phyloP scores from a whole-genome alignment of 1,140 invertebrate genomes.

The Temnothorax longispinosus region DNA sequence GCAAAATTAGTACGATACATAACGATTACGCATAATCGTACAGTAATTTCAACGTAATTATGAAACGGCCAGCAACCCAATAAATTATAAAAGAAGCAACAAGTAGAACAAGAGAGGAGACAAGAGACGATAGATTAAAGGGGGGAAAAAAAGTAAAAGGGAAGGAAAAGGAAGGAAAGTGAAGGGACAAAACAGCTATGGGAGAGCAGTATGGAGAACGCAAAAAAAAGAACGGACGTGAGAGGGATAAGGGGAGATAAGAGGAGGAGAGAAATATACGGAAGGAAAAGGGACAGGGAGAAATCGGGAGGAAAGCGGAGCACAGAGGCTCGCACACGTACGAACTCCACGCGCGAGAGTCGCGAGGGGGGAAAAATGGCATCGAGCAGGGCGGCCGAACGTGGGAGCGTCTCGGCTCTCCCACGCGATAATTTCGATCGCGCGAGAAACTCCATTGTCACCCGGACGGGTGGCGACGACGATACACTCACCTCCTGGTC shows the following conservation, averaged over 20 bases:
- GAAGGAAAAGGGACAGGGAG: background rate
- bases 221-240: background rate
- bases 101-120: conserved; percentile 4
- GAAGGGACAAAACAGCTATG: background rate
- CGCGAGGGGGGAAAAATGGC: conserved; percentile 25
- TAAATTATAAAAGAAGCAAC: conserved; percentile 20
- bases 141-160: background rate
- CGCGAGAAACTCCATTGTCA: background rate
- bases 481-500: conserved; percentile 95
- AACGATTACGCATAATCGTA: background rate
- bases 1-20: background rate
- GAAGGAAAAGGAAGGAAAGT: background rate
- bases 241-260: background rate
- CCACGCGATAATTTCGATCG: conserved; percentile 6
- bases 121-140: background rate
- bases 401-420: conserved; percentile 1
- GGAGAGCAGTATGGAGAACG: background rate
- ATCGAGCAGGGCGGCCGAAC: background rate
- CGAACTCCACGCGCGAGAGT: background rate
- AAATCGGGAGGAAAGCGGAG: background rate
- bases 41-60: background rate
- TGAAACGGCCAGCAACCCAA: background rate
- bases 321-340: background rate
- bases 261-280: no score
- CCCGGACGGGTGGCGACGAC: background rate